Evolutionary conservation across 2,797 vertebrate species (phyloP).

Genomic region (Danio jaintianensis): DNA sequence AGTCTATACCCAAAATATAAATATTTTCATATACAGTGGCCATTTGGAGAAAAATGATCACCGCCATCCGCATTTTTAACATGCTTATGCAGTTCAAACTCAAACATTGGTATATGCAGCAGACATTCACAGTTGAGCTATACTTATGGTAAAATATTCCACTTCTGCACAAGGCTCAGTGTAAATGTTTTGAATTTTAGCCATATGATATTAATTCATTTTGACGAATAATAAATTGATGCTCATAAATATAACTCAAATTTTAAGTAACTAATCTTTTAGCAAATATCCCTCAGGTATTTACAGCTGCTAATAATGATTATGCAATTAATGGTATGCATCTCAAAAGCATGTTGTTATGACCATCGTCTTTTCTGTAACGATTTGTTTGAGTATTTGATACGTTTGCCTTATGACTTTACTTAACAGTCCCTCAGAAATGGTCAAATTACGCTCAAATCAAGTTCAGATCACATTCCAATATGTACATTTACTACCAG

Average conservation of each 20-base stretch:
- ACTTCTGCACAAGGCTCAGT: not conserved
- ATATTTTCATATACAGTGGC: not conserved
- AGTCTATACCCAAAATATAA: not conserved
- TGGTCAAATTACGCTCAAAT: slow-evolving; percentile 5
- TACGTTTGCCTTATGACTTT: slow-evolving; percentile 25
- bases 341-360: slow-evolving; percentile 16
- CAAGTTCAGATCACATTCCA: slow-evolving; percentile 4
- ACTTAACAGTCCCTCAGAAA: slow-evolving; percentile 17
- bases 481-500: slow-evolving; percentile 51
- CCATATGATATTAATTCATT: not conserved
- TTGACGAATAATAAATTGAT: not conserved
- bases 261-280: not conserved
- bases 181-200: slow-evolving; percentile 2
- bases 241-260: slow-evolving; percentile 9
- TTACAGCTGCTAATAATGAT: slow-evolving; percentile 12
- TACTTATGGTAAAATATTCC: not conserved
- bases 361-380: not conserved
- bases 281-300: not conserved
- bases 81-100: slow-evolving; percentile 22
- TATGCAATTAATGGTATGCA: not conserved
- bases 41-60: not conserved
- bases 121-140: not conserved
- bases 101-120: not conserved
- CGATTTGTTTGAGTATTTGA: slow-evolving; percentile 25
- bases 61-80: slow-evolving; percentile 6